Conservation (phyloP, 2,113 vertebrate species). For the Pterophyllum scalare region DNA sequence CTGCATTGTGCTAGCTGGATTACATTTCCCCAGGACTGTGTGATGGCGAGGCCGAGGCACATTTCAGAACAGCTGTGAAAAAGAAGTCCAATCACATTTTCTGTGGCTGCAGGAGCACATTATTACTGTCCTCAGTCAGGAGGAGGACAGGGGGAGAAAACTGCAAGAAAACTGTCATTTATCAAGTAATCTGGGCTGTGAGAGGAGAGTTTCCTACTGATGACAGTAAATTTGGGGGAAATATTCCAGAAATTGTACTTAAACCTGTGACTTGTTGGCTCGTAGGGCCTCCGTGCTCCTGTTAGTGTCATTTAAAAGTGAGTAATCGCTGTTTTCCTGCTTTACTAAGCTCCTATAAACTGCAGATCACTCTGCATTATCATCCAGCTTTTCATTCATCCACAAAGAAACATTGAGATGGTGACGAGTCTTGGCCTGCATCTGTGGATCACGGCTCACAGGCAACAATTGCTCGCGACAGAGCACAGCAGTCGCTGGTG, state of each 20-base stretch:
- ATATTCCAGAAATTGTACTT: conserved; percentile 19
- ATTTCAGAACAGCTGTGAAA: conserved; percentile 24
- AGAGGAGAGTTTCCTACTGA: background rate
- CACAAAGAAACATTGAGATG: conserved; percentile 16
- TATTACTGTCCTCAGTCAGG: background rate
- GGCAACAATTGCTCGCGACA: conserved; percentile 50
- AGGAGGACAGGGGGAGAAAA: background rate
- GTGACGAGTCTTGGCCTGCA: conserved; percentile 45
- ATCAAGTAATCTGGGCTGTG: background rate
- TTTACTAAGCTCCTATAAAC: conserved; percentile 20
- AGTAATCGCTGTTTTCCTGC: conserved; percentile 36
- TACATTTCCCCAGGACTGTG: conserved; percentile 47
- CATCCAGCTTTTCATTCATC: conserved; percentile 39
- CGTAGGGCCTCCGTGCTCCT: background rate
- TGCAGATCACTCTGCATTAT: conserved; percentile 30
- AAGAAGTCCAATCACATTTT: conserved; percentile 48
- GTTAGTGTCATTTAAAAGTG: conserved; percentile 22
- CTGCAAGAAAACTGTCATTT: conserved; percentile 3
- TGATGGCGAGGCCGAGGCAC: conserved; percentile 49
- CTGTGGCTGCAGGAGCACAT: conserved; percentile 5
- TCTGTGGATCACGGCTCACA: conserved; percentile 27
- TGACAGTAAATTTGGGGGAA: conserved; percentile 16
- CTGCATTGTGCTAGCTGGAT: conserved; percentile 61
- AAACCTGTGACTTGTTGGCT: background rate
- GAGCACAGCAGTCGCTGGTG: conserved; percentile 47